Evolutionary conservation across 2,888 invertebrate species (phyloP).

Genomic region (Cloeon dipterum): DNA sequence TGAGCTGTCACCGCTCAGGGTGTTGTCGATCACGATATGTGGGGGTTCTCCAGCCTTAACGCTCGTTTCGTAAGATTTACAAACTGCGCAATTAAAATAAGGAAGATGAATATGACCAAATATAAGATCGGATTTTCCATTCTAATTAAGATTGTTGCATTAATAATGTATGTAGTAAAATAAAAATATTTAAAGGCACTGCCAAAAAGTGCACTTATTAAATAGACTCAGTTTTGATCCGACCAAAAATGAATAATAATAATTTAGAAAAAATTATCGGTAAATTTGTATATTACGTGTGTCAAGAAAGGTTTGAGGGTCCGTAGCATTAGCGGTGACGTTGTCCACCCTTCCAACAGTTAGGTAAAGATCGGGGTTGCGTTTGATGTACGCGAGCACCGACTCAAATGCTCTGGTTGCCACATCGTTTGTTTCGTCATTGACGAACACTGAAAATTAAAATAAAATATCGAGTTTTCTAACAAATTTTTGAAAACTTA

Average conservation of each 20-base stretch:
- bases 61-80: slow-evolving; percentile 43
- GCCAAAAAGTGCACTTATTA: not conserved
- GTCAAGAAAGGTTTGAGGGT: slow-evolving; percentile 44
- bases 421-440: slow-evolving; percentile 46
- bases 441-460: slow-evolving; percentile 35
- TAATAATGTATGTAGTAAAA: not conserved
- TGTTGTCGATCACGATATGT: slow-evolving; percentile 60
- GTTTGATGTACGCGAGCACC: slow-evolving; percentile 41
- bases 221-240: too few relatives aligned
- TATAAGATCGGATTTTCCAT: slow-evolving; percentile 3
- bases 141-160: too few relatives aligned
- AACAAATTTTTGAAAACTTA: too few relatives aligned
- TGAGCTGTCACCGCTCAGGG: slow-evolving; percentile 54
- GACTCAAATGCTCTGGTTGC: slow-evolving; percentile 43
- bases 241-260: too few relatives aligned
- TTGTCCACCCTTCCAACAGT: slow-evolving; percentile 35
- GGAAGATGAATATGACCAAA: too few relatives aligned
- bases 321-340: slow-evolving; percentile 39
- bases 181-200: not conserved
- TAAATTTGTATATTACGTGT: slow-evolving; percentile 27
- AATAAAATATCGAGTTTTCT: too few relatives aligned
- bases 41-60: slow-evolving; percentile 39
- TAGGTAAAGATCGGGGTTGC: slow-evolving; percentile 41
- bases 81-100: slow-evolving; percentile 37
- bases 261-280: too few relatives aligned